Percentiles rank a stretch among this genome's conserved stretches.
Evolutionary conservation across 2,113 vertebrate species (phyloP).

Genomic region (Solenodon paradoxus): DNA sequence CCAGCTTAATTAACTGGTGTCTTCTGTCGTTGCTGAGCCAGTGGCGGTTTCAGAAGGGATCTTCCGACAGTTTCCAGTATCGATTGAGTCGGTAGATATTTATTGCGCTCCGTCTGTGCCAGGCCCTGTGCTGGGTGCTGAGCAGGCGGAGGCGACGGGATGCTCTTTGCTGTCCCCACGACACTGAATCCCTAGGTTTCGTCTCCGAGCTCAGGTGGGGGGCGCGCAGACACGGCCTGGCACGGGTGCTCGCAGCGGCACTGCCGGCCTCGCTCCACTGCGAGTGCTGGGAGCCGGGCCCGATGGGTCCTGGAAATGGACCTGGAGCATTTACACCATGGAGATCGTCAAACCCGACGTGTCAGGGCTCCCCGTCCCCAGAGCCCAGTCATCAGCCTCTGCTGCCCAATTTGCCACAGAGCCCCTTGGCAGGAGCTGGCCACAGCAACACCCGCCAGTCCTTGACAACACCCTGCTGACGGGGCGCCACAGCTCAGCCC

Average conservation of each 20-base stretch:
- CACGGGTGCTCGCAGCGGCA: too few relatives aligned
- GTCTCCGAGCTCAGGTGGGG: not conserved
- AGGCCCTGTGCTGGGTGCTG: not conserved
- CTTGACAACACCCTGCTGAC: too few relatives aligned
- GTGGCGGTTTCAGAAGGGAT: not conserved
- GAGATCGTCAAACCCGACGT: fast-evolving
- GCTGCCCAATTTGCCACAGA: fast-evolving
- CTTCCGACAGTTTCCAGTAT: not conserved
- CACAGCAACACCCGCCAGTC: too few relatives aligned
- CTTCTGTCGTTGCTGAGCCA: not conserved
- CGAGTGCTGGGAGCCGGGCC: too few relatives aligned
- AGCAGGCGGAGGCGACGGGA: not conserved
- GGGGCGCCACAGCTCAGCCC: too few relatives aligned
- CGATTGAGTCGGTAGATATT: not conserved
- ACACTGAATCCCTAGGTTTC: fast-evolving
- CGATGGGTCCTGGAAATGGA: not conserved
- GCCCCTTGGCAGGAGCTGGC: too few relatives aligned
- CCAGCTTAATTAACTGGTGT: not conserved
- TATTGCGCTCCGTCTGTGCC: not conserved
- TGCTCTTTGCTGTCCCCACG: not conserved
- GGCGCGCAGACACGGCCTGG: too few relatives aligned
- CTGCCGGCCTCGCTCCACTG: too few relatives aligned
- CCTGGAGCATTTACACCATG: fast-evolving
- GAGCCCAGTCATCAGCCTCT: fast-evolving
- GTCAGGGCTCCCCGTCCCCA: too few relatives aligned